Percentiles rank a stretch among this genome's conserved stretches.
Evolutionary conservation across 2,888 invertebrate species (phyloP).

Genomic region (Calliscelio sp.): DNA sequence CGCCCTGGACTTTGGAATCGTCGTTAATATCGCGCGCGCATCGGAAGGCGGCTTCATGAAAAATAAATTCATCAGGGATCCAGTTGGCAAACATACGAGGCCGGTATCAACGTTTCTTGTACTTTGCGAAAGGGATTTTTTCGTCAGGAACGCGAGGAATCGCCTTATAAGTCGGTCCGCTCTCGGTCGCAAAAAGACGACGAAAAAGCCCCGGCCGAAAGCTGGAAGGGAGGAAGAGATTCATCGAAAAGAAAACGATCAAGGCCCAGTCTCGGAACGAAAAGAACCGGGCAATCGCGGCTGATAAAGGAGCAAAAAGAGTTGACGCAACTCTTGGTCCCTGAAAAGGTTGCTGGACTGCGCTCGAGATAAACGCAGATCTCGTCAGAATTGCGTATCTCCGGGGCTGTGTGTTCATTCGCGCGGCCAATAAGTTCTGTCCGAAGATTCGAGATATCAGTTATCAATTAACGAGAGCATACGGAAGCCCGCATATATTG

Average conservation of each 20-base stretch:
- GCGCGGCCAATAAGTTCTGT: constrained; percentile 65
- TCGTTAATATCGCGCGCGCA: constrained; percentile 14
- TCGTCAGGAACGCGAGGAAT: constrained; percentile 83
- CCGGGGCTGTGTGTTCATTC: constrained; percentile 71
- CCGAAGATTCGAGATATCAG: constrained; percentile 82
- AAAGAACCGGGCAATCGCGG: constrained; percentile 49
- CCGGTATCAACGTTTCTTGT: constrained; percentile 54
- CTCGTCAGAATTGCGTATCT: constrained; percentile 61
- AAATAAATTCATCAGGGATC: constrained; percentile 63
- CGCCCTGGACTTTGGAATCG: background rate
- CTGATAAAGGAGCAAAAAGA: constrained; percentile 61
- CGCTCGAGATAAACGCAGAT: constrained; percentile 50
- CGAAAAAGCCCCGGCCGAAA: constrained; percentile 58
- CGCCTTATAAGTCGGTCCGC: constrained; percentile 84
- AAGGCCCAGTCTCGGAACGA: constrained; percentile 21
- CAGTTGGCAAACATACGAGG: constrained; percentile 55
- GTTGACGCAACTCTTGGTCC: constrained; percentile 45
- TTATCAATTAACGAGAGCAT: constrained; percentile 84
- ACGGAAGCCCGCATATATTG: constrained; percentile 80
- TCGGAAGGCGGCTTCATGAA: constrained; percentile 44
- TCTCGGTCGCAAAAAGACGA: constrained; percentile 76
- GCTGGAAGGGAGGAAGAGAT: constrained; percentile 48
- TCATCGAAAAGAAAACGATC: constrained; percentile 56
- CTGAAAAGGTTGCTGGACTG: constrained; percentile 25
- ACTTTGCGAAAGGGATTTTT: constrained; percentile 79